Evolutionary conservation across 1,140 invertebrate species (phyloP).

Genomic region (Gonatopus flavifemur): DNA sequence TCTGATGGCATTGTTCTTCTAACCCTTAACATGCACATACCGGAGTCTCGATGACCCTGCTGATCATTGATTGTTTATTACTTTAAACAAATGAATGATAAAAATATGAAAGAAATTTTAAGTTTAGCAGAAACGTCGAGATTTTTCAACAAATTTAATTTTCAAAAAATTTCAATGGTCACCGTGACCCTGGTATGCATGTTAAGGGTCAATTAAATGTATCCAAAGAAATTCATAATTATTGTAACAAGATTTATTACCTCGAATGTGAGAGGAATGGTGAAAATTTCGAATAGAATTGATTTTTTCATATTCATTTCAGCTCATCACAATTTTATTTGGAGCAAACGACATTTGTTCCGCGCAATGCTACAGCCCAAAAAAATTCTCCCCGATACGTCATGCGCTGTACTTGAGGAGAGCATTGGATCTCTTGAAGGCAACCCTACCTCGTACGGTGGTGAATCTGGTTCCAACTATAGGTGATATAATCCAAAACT

Average conservation of each 20-base stretch:
- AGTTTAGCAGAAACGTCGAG: no score
- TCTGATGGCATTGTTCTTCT: no score
- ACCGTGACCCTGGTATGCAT: conserved; percentile 65
- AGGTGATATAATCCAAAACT: conserved; percentile 57
- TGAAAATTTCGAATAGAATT: not conserved
- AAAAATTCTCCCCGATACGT: conserved; percentile 61
- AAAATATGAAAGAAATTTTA: no score
- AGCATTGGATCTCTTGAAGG: conserved; percentile 69
- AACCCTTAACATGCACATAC: no score
- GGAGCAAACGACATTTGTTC: conserved; percentile 85
- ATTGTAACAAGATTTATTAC: not conserved
- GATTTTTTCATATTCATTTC: conserved; percentile 17
- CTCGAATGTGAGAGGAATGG: not conserved
- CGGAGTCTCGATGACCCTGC: no score
- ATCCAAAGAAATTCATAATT: not conserved
- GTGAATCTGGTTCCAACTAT: conserved; percentile 77
- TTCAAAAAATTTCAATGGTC: no score
- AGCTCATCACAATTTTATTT: conserved; percentile 79
- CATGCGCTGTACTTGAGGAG: conserved; percentile 67
- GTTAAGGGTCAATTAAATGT: conserved; percentile 77
- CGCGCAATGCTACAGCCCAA: conserved; percentile 69
- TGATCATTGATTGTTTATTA: no score
- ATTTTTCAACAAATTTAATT: no score
- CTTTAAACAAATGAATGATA: no score
- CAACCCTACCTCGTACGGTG: conserved; percentile 70